Evolutionary conservation across 2,797 vertebrate species (phyloP).

Genomic region (Tarsius wallacei): DNA sequence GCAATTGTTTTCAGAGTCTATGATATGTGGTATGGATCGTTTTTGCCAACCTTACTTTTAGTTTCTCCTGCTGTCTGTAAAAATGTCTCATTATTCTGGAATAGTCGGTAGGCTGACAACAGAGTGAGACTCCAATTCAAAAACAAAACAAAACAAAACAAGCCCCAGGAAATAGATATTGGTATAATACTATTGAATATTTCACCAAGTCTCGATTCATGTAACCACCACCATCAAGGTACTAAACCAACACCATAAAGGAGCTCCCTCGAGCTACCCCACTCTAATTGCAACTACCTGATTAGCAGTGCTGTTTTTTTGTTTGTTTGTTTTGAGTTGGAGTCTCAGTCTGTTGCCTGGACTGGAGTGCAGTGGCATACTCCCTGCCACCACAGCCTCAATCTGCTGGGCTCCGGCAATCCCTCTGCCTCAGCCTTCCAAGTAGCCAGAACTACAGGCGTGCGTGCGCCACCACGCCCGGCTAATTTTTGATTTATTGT

Average conservation of each 20-base stretch:
- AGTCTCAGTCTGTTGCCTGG: too few relatives aligned
- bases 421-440: too few relatives aligned
- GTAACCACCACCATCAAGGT: neutral
- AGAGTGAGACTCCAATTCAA: too few relatives aligned
- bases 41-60: neutral
- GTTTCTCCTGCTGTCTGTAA: neutral
- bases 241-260: neutral
- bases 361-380: too few relatives aligned
- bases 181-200: neutral
- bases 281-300: neutral
- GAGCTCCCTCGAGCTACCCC: neutral
- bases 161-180: neutral
- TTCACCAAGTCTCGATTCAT: neutral
- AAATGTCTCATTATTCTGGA: constrained; percentile 24
- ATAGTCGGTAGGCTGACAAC: neutral
- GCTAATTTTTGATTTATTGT: too few relatives aligned
- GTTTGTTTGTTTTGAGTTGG: too few relatives aligned
- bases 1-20: neutral
- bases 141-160: too few relatives aligned
- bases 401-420: too few relatives aligned
- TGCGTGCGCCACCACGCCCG: too few relatives aligned
- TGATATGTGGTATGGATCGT: neutral
- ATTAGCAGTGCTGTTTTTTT: too few relatives aligned
- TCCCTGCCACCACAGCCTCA: too few relatives aligned
- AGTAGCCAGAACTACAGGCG: too few relatives aligned